These are phyloP conservation scores for Mesaphorura yosii DNA, from an alignment of 1,140 invertebrate species.

Conservation along the genomic window DNA sequence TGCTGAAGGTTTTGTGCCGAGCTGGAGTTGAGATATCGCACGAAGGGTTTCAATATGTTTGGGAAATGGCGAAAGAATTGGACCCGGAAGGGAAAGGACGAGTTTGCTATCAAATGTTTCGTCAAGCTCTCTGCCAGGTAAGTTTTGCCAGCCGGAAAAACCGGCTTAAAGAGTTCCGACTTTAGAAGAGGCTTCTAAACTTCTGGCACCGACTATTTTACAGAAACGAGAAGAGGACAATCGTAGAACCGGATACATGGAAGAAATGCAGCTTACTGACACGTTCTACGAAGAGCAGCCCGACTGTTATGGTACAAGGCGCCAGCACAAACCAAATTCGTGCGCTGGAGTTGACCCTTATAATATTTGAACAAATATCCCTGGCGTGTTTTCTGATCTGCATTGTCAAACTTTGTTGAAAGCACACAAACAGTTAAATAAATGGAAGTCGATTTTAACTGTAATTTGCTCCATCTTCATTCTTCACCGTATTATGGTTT, in stretches of 20 bases:
- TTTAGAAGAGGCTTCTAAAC: background rate
- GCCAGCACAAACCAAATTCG: slow-evolving; percentile 7
- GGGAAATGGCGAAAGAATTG: slow-evolving; percentile 20
- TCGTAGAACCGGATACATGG: too few species aligned
- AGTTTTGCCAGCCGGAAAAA: background rate
- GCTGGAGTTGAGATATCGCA: slow-evolving; percentile 23
- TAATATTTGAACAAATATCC: background rate
- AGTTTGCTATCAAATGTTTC: slow-evolving; percentile 29
- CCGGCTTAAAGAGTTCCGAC: background rate
- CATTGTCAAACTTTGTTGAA: too few species aligned
- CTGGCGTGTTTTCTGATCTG: too few species aligned
- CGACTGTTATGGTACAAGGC: background rate
- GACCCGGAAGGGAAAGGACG: slow-evolving; percentile 25
- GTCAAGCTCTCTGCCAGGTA: slow-evolving; percentile 25
- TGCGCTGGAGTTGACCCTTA: slow-evolving; percentile 15
- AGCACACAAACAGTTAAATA: too few species aligned
- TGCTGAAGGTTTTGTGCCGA: slow-evolving; percentile 14
- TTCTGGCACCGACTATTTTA: background rate
- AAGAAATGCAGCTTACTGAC: slow-evolving; percentile 5
- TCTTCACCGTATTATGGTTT: too few species aligned
- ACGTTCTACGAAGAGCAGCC: background rate
- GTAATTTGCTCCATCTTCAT: too few species aligned
- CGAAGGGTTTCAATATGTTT: slow-evolving; percentile 23
- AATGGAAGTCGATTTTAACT: too few species aligned
- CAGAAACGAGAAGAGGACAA: too few species aligned